A percentile compares a stretch with the other conserved stretches of the same genome.
Evolutionary conservation across 30 jellyfish, hydroid and myxozoan genomes (phyloP).

Genomic region (Aurelia aurita): DNA sequence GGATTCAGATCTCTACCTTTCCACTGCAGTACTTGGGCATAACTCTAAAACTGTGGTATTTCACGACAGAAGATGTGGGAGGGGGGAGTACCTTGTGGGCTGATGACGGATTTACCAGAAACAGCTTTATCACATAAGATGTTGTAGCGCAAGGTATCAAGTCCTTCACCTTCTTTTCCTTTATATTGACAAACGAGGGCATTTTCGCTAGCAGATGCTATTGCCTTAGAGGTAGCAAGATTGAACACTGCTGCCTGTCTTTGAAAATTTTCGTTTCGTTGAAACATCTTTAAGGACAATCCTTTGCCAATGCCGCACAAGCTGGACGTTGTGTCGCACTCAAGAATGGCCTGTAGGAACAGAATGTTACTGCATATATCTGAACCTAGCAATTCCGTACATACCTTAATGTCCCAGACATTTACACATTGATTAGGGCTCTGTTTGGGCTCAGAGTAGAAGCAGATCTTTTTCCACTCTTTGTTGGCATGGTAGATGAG

Average conservation of each 20-base stretch:
- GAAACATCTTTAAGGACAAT: constrained; percentile 38
- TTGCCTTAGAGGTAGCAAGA: constrained; percentile 37
- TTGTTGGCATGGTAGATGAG: constrained; percentile 52
- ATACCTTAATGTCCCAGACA: constrained; percentile 47
- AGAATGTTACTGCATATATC: too few species aligned
- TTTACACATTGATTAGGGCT: constrained; percentile 18
- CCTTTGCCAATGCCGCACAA: constrained; percentile 69
- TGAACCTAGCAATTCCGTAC: constrained; percentile 9
- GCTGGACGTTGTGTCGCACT: constrained; percentile 78
- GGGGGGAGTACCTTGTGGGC: constrained; percentile 73
- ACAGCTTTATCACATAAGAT: constrained; percentile 59
- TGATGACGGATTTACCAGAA: constrained; percentile 24
- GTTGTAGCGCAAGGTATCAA: constrained; percentile 59
- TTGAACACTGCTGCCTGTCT: constrained; percentile 16
- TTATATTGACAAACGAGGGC: constrained; percentile 48
- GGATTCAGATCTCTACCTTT: constrained; percentile 68
- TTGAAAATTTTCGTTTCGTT: too few species aligned
- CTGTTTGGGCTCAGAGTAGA: constrained; percentile 53
- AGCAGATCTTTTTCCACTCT: constrained; percentile 32
- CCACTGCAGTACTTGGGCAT: constrained; percentile 51
- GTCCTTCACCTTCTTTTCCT: constrained; percentile 51
- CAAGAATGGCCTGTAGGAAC: constrained; percentile 13
- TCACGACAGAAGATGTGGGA: constrained; percentile 71
- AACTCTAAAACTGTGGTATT: constrained; percentile 50
- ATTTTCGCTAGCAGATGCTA: constrained; percentile 38